Base-by-base conservation (phyloP, 2,888 invertebrate species). In the Acleris sparsana region DNA sequence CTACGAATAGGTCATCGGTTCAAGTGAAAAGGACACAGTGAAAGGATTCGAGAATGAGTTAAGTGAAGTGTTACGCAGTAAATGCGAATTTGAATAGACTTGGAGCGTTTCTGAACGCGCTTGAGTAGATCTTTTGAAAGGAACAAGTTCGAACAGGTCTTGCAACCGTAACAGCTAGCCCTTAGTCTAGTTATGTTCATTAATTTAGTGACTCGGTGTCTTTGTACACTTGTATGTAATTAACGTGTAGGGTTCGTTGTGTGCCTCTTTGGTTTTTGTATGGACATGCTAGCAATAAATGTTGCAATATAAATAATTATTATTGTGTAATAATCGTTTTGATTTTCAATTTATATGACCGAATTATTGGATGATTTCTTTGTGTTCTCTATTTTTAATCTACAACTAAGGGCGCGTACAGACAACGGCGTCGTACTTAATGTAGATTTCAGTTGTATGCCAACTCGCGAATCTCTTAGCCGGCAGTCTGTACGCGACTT, bases 231-330 rank as follows among this genome's bases (percentile, higher is more conserved):
- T 74, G 71, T 74, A 71, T 78, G 72, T 79, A 75, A 77, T 77
- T 72, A 73, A 73, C 70, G 73, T 78, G 76, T 77, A 77, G 77
- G 77, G 78, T 78, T 78, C 75, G 74, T 75, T 80, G 86, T 84
- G 83, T 85, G 85, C 79, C 83, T 82, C 80, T 76, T 82, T 83
- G 82, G 81, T 79, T 85, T 82, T 80, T 69, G 75, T 81, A 78
- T 70, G 75, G 70, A 79, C 74, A 73, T 85, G 84, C 83, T 76
- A 87, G 84, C 85, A 86, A 87, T 87, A 85, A 83, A 76, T 61
- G 76, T 88, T 86, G 85, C 86, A 88, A 88, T 89, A 87, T 80
- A 75, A 79, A 74, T 74, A 75, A 75, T 67, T 74, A 75, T 74
- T 64, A 60, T 60, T 39, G 71, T 73, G 75, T 78, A 61, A 53